A percentile compares a stretch with the other conserved stretches of the same genome.
Evolutionary conservation across 23 tunicate genomes (phyloP).

Genomic region (Halocynthia aurantium): DNA sequence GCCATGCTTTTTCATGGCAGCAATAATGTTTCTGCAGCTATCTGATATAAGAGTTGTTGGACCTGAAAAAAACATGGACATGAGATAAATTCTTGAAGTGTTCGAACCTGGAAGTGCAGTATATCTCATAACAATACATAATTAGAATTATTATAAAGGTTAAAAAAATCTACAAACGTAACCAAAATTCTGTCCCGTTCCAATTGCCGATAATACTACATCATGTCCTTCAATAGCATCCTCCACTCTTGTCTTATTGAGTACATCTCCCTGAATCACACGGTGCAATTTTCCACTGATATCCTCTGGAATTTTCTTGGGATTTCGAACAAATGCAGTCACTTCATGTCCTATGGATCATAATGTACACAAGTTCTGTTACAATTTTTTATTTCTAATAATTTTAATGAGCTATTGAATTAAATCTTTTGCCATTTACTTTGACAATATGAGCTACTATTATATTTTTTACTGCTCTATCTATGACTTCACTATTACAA

Average conservation of each 20-base stretch:
- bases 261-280: neutral
- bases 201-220: neutral
- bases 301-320: neutral
- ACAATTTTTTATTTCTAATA: no score
- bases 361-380: no score
- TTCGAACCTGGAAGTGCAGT: no score
- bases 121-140: no score
- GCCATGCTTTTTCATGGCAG: constrained; percentile 12
- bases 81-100: neutral
- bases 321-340: constrained; percentile 6
- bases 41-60: constrained; percentile 6
- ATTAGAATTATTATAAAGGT: no score
- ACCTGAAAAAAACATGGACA: neutral
- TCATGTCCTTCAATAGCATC: constrained; percentile 8
- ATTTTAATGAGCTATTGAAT: no score
- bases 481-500: no score
- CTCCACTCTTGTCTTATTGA: neutral
- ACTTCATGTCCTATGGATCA: neutral
- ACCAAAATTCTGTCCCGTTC: constrained; percentile 17
- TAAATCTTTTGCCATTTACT: no score
- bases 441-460: no score
- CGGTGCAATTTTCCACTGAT: neutral
- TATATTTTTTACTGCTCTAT: no score
- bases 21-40: constrained; percentile 6
- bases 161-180: neutral